Evolutionary conservation across 2,113 vertebrate genomes (phyloP).

Genomic region (Ursus arctos): DNA sequence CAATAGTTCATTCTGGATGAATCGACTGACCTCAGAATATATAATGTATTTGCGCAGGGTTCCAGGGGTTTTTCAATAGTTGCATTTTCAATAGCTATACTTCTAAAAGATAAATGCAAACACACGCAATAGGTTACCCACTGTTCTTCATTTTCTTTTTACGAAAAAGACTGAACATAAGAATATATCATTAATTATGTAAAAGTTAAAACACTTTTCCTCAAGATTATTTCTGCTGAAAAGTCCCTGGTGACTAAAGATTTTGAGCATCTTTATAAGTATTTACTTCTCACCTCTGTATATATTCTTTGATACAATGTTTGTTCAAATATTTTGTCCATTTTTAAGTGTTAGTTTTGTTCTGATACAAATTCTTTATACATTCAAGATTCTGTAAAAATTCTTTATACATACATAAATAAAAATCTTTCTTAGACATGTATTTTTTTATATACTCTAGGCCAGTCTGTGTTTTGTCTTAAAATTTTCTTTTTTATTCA

Average conservation of each 20-base stretch:
- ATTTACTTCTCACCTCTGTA: neutral
- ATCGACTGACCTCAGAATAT: neutral
- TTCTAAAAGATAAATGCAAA: neutral
- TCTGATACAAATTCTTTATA: neutral
- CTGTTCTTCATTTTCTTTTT: neutral
- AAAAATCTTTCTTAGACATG: neutral
- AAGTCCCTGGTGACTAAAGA: neutral
- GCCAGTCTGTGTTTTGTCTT: neutral
- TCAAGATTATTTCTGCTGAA: conserved; percentile 10
- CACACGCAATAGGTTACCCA: neutral
- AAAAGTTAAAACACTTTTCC: neutral
- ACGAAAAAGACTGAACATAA: neutral
- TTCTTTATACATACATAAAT: neutral
- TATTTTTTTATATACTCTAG: neutral
- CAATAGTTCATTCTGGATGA: neutral
- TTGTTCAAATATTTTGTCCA: neutral
- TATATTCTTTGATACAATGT: neutral
- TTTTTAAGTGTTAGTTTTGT: neutral
- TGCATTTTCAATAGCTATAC: neutral
- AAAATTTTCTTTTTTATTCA: neutral
- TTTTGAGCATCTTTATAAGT: neutral
- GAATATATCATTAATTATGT: neutral
- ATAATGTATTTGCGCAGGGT: neutral
- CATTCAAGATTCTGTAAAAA: neutral
- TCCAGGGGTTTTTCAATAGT: neutral